These are phyloP conservation scores for Gobiocypris rarus DNA, from an alignment of 2,113 vertebrate species.

Conservation along the genomic window DNA sequence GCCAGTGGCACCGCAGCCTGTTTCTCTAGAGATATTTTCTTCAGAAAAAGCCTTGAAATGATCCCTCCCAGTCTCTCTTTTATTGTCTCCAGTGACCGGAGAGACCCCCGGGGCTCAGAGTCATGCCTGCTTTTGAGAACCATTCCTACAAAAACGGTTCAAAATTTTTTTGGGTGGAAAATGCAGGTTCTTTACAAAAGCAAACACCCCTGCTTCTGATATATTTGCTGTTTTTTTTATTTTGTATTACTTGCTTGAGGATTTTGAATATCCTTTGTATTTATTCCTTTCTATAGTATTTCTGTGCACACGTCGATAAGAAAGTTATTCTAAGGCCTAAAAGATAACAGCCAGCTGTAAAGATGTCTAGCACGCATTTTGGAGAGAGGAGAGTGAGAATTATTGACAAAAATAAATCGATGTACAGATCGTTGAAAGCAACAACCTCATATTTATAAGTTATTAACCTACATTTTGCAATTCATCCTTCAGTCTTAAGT, in stretches of 20 bases:
- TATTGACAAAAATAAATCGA: background rate
- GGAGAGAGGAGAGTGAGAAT: background rate
- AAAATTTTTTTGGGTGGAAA: background rate
- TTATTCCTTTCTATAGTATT: background rate
- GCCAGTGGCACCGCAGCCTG: constrained; percentile 20
- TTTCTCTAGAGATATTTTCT: constrained; percentile 35
- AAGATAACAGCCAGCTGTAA: background rate
- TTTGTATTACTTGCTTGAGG: background rate
- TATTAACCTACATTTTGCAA: background rate
- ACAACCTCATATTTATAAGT: background rate
- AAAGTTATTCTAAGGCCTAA: background rate
- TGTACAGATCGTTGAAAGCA: background rate
- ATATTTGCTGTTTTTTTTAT: background rate
- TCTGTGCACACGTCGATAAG: background rate
- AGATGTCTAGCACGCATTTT: background rate
- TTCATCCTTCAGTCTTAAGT: background rate
- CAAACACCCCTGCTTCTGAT: background rate
- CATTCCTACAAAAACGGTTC: background rate
- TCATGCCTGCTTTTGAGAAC: background rate
- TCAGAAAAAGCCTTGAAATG: constrained; percentile 25
- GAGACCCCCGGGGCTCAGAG: background rate
- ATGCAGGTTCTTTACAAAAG: background rate
- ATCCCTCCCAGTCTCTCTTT: constrained; percentile 18
- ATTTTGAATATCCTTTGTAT: background rate
- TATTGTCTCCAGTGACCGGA: constrained; percentile 28